Base-by-base conservation (phyloP, 2,797 vertebrate genomes). In the Catharus ustulatus region DNA sequence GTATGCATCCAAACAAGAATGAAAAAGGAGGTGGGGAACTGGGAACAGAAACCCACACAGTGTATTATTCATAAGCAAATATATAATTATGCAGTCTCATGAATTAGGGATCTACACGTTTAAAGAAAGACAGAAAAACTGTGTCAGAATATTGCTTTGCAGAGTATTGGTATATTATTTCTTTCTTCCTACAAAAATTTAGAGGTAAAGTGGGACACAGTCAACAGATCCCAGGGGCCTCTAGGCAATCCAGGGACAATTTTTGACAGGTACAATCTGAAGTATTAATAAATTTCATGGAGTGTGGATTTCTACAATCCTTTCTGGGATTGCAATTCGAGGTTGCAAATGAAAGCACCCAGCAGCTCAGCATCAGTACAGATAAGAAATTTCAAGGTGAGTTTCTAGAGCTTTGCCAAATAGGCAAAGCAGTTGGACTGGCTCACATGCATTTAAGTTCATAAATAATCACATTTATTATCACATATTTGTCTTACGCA, bases 71-170 rank as follows among this genome's bases (percentile, higher is more conserved):
- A 96, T 90, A 92, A 91, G 86, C 79, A 96, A 96, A 96, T 95
- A 94, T 71, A 84, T 94, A 96, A 96, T 96, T 96, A 96, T 67
- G 90, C 68, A 92, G 94, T 78, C 82, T 95, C 91, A 88, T 95
- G 94, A 94, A 93, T 94, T 90, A 93, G 69, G 66, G 84, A 96
- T 89, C 84, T 81, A 63, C 46, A 66, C 9, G 17, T 94, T 91
- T 91, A 84, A 90, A 93, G 83, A 84, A 49, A 89, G 74, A 73
- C 21, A 87, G 36, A 63, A 88, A 87, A 91, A 95, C 32, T 4
- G 32, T 84, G 85, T 68, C 84, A 94, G 67, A 93, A 72, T 54
- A 57, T 15, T 61, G 77, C 61, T 94, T 68, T 42, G 36, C 11
- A 0, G 32, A 55, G 20, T 58, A 59, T 51, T 36, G 23, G 24